phyloP scores from a whole-genome alignment of 35 echinoderm and acorn worm species.

The Hemicentrotus pulcherrimus region DNA sequence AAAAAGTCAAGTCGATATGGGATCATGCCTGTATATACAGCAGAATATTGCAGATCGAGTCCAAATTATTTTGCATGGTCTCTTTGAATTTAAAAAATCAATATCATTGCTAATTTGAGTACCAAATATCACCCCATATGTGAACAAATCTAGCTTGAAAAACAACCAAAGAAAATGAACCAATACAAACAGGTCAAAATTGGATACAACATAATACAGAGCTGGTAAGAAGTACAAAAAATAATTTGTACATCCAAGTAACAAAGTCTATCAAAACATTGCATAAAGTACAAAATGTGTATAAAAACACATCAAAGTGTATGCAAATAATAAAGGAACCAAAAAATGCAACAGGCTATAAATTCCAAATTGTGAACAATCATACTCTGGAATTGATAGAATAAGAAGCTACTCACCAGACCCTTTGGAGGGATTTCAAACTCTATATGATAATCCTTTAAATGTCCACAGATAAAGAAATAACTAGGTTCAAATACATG shows the following conservation, averaged over 20 bases:
- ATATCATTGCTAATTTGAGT: background rate
- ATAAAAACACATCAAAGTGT: background rate
- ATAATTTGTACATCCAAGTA: no score
- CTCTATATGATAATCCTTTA: slow-evolving; percentile 30
- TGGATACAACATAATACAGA: background rate
- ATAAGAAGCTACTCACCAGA: slow-evolving; percentile 6
- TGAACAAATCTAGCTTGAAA: background rate
- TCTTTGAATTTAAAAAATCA: no score
- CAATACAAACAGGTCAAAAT: background rate
- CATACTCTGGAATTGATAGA: background rate
- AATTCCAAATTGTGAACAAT: background rate
- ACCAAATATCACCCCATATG: background rate
- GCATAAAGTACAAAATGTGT: background rate
- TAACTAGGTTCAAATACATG: background rate
- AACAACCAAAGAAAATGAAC: background rate
- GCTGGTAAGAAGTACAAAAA: background rate
- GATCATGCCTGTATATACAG: no score
- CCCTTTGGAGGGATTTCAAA: slow-evolving; percentile 3
- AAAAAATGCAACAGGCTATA: background rate
- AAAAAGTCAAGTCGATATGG: no score
- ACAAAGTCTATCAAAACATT: background rate
- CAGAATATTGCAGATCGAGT: no score
- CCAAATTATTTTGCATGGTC: no score
- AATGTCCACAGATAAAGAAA: slow-evolving; percentile 4
- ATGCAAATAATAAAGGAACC: background rate